Evolutionary conservation across 2,888 invertebrate species (phyloP), one percentile per base, ranked within the genome.

Genomic region (Phaedon cochleariae): DNA sequence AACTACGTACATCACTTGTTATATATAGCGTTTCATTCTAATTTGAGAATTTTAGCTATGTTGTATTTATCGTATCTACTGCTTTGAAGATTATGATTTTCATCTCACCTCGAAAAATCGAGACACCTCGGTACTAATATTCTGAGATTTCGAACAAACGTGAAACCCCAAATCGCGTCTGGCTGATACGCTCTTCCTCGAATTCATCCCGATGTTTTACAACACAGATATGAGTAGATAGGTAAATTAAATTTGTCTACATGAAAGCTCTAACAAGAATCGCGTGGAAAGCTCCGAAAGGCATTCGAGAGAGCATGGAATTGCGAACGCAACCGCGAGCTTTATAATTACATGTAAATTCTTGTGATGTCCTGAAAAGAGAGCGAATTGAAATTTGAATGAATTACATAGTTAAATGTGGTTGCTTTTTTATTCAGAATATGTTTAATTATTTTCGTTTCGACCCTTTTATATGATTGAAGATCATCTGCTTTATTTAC

Each of bases 301-400:
- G 41, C 12, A 41, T 41, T 41, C 41, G 41, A 41, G 41, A 48
- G 20, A 48, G 22, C 48, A 48, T 20, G 26, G 76, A 78, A 79
- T 79, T 79, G 77, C 76, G 73, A 69, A 73, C 76, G 77, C 76
- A 79, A 79, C 78, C 79, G 74, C 78, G 74, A 76, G 76, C 73
- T 77, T 77, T 76, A 78, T 80, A 80, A 80, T 80, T 80, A 78
- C 79, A 80, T 80, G 79, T 78, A 80, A 80, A 80, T 80, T 80
- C 79, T 79, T 80, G 77, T 79, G 79, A 79, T 79, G 77, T 77
- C 77, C 77, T 59, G 34, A 37, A 77, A 79, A 77, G 77, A 77
- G 80, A 75, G 77, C 76, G 75, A 78, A 78, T 66, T 59, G 66
- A 78, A 78, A 79, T 79, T 78, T 79, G 76, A 79, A 77, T 76